Conservation (phyloP, 2,888 invertebrate species). For the Phyllotreta striolata region DNA sequence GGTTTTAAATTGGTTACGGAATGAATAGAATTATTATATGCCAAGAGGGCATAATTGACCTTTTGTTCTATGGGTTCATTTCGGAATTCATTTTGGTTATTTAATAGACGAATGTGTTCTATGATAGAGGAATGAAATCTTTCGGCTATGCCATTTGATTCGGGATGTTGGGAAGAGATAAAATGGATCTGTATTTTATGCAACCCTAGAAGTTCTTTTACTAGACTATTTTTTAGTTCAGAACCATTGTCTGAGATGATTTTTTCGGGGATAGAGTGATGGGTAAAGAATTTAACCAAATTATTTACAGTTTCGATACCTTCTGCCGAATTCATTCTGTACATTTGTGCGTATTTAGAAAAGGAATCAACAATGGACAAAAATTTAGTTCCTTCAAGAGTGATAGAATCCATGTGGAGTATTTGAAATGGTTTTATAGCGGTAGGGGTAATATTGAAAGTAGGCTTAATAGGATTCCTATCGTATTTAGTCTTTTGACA, state of each 20-base stretch:
- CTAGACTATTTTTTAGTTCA: slow-evolving; percentile 18
- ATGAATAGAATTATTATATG: slow-evolving; percentile 27
- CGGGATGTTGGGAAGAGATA: slow-evolving; percentile 2
- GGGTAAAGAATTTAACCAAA: slow-evolving; percentile 10
- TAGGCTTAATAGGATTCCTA: slow-evolving; percentile 37
- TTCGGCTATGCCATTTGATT: slow-evolving; percentile 16
- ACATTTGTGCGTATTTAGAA: slow-evolving; percentile 19
- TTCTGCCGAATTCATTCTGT: slow-evolving; percentile 3
- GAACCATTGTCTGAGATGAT: slow-evolving; percentile 17
- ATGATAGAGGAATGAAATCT: slow-evolving; percentile 5
- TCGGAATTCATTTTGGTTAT: not conserved
- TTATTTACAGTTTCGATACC: slow-evolving; percentile 13
- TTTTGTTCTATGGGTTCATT: slow-evolving; percentile 1
- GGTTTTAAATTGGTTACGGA: slow-evolving; percentile 13
- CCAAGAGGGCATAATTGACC: slow-evolving; percentile 17
- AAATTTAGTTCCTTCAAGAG: slow-evolving; percentile 4
- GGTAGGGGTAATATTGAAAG: slow-evolving; percentile 22
- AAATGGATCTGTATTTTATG: slow-evolving; percentile 20
- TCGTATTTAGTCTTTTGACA: slow-evolving; percentile 42
- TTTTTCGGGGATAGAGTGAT: slow-evolving; percentile 4
- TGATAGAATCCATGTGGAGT: slow-evolving; percentile 14
- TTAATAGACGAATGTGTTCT: no score
- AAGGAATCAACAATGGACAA: slow-evolving; percentile 14
- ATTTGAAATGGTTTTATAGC: slow-evolving; percentile 17
- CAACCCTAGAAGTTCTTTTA: not conserved